phyloP scores from a whole-genome alignment of 2,113 vertebrate genomes.

The Sus scrofa region T2T-Sscrofa CM000818.6:78744501-78745000 shows the following conservation, averaged over 20 bases:
- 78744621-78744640: not conserved
- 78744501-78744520: no score
- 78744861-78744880: not conserved
- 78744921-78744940: not conserved
- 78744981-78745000: not conserved
- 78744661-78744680: not conserved
- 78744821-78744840: not conserved
- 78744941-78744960: not conserved
- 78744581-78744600: conserved; percentile 58
- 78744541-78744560: conserved; percentile 59
- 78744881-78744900: not conserved
- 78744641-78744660: no score
- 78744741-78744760: not conserved
- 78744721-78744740: not conserved
- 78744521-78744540: no score
- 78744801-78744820: not conserved
- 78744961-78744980: not conserved
- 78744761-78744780: not conserved
- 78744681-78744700: not conserved
- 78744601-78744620: not conserved
- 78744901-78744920: not conserved
- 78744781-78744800: not conserved
- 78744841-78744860: not conserved
- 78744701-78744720: not conserved
- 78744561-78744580: conserved; percentile 50